A percentile compares a stretch with the other conserved stretches of the same genome.
phyloP scores from a whole-genome alignment of 2,888 invertebrate species.

The Eubasilissa splendida region DNA sequence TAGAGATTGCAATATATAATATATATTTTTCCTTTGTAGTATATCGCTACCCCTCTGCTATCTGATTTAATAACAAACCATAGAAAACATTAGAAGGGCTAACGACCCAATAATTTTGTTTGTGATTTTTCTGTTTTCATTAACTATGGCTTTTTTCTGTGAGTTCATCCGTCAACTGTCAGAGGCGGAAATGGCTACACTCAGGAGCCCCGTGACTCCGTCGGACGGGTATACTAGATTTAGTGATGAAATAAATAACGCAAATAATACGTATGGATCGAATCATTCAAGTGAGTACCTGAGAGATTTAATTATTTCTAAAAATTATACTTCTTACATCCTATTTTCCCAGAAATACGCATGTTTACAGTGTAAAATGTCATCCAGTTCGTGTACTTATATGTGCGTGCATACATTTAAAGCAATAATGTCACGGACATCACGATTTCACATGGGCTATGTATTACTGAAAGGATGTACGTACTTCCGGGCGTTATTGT shows the following conservation, averaged over 20 bases:
- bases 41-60: too few species aligned
- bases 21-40: too few species aligned
- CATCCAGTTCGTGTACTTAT: conserved; percentile 10
- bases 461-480: conserved; percentile 31
- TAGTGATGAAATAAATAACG: conserved; percentile 70
- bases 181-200: conserved; percentile 70
- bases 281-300: conserved; percentile 74
- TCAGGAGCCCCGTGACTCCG: conserved; percentile 74
- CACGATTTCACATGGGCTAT: conserved; percentile 9
- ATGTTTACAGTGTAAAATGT: conserved; percentile 21
- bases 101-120: not conserved
- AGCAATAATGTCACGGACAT: conserved; percentile 33
- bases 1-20: too few species aligned
- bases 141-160: conserved; percentile 5
- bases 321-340: not conserved
- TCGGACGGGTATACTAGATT: conserved; percentile 77
- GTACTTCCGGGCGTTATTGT: conserved; percentile 21
- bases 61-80: too few species aligned
- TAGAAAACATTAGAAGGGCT: too few species aligned
- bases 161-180: conserved; percentile 57
- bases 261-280: conserved; percentile 73
- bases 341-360: not conserved
- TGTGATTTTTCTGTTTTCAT: not conserved
- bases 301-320: not conserved
- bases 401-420: conserved; percentile 7